Evolutionary conservation across 2,113 vertebrate genomes (phyloP).

Genomic region (Sebastes fasciatus): DNA sequence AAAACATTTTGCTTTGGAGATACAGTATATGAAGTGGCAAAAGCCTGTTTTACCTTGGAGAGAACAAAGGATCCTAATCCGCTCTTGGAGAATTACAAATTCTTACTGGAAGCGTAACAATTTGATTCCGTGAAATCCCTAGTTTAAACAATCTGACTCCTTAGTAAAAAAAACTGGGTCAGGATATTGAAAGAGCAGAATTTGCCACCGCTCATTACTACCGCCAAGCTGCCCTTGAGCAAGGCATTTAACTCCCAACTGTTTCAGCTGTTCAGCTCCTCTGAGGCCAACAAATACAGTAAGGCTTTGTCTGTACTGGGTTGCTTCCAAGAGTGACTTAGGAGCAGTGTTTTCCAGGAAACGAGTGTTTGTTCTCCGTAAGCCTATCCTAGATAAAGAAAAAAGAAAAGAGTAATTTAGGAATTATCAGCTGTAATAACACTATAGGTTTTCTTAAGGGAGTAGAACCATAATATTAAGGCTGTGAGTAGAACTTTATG

Average conservation of each 20-base stretch:
- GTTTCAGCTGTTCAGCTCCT: not conserved
- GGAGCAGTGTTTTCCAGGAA: slow-evolving; percentile 2
- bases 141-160: slow-evolving; percentile 3
- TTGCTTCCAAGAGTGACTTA: not conserved
- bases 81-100: not conserved
- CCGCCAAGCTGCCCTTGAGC: not conserved
- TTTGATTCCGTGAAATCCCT: not conserved
- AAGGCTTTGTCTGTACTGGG: not conserved
- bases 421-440: not conserved
- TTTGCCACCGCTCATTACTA: not conserved
- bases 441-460: not conserved
- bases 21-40: not conserved
- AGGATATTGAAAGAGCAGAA: not conserved
- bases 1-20: not conserved
- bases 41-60: not conserved
- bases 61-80: not conserved
- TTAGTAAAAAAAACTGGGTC: not conserved
- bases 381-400: not conserved
- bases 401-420: not conserved
- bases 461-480: not conserved
- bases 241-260: not conserved
- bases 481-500: not conserved
- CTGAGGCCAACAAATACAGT: not conserved
- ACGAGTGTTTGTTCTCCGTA: not conserved
- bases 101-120: not conserved